These are phyloP conservation scores for Microctenopoma stevenorrisi DNA, from an alignment of 2,797 vertebrate species.

Conservation along the genomic window DNA sequence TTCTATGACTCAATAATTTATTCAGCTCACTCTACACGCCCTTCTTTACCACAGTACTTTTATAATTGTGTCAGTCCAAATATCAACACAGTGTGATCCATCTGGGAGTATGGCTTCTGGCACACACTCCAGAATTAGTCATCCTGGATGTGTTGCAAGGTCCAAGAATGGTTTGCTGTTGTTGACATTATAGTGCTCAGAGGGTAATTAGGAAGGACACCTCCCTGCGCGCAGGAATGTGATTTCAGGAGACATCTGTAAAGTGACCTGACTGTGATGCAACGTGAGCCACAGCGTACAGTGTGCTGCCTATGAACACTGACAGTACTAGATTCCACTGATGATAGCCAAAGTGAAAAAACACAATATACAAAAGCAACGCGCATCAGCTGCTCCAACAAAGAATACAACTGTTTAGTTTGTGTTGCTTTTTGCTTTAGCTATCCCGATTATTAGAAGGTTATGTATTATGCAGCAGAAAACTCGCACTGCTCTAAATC, in stretches of 20 bases:
- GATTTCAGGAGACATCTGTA: constrained; percentile 42
- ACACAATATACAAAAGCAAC: too few species aligned
- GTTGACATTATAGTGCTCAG: constrained; percentile 55
- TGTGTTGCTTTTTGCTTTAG: too few species aligned
- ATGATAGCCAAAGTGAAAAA: too few species aligned
- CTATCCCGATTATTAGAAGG: too few species aligned
- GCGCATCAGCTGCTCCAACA: too few species aligned
- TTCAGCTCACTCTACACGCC: constrained; percentile 67
- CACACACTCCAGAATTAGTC: constrained; percentile 63
- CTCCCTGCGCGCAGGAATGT: constrained; percentile 47
- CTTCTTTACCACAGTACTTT: constrained; percentile 51
- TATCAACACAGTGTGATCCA: constrained; percentile 33
- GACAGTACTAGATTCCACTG: background rate
- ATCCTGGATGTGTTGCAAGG: constrained; percentile 65
- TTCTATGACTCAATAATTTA: constrained; percentile 58
- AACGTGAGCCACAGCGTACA: constrained; percentile 18
- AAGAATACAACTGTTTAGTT: too few species aligned
- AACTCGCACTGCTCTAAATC: too few species aligned
- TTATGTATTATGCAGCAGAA: too few species aligned
- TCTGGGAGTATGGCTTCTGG: constrained; percentile 43
- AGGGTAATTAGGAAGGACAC: constrained; percentile 50
- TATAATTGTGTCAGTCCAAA: constrained; percentile 43
- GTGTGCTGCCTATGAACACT: background rate
- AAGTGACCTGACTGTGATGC: constrained; percentile 10
- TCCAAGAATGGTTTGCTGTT: constrained; percentile 47